Conservation (phyloP, 2,888 invertebrate species). For the Zelleria hepariella region DNA sequence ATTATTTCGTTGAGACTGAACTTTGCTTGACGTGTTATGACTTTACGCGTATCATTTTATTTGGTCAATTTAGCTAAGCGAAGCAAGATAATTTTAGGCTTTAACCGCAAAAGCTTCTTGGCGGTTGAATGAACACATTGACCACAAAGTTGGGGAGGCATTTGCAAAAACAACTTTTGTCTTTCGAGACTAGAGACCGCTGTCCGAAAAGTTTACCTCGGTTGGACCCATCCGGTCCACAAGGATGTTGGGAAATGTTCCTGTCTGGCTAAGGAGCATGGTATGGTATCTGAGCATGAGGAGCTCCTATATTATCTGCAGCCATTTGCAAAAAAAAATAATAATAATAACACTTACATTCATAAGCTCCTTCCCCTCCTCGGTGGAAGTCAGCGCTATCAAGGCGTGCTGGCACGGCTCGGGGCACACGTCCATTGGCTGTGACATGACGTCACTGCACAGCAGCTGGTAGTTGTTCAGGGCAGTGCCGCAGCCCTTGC, state of each 20-base stretch:
- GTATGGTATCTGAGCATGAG: no score
- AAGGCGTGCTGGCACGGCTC: conserved; percentile 82
- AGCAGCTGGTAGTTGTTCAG: conserved; percentile 82
- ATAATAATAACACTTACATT: conserved; percentile 79
- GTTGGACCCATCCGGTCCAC: no score
- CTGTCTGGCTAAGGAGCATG: no score
- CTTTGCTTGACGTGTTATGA: conserved; percentile 19
- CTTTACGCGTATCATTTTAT: conserved; percentile 1
- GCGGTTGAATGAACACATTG: no score
- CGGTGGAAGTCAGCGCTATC: conserved; percentile 83
- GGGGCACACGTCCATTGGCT: conserved; percentile 74
- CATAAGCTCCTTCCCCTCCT: conserved; percentile 83
- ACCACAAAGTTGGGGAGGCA: no score
- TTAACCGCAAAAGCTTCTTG: no score
- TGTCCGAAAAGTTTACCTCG: no score
- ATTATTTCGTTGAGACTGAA: conserved; percentile 48
- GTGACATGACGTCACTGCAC: conserved; percentile 78
- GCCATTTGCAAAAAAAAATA: no score
- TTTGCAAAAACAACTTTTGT: no score
- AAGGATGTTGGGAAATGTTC: no score
- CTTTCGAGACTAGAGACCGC: no score
- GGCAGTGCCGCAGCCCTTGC: conserved; percentile 83
- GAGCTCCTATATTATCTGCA: no score
- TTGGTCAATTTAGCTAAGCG: not conserved
- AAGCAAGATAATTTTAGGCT: not conserved